Conservation (phyloP, 2,888 invertebrate species). For the Leucoptera coffeella region DNA sequence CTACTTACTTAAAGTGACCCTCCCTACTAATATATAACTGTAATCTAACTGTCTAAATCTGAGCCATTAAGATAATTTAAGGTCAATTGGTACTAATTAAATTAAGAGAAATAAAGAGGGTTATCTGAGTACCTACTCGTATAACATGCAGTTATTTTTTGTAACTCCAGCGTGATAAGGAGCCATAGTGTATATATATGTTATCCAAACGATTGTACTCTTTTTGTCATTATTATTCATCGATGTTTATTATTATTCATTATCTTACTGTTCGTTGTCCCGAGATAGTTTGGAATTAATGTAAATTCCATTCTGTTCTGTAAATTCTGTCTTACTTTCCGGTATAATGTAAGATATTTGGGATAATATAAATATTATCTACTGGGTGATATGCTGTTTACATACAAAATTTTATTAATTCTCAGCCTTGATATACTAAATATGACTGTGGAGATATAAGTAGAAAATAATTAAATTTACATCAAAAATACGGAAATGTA, state of each 20-base stretch:
- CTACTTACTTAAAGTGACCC: not conserved
- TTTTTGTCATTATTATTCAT: conserved; percentile 5
- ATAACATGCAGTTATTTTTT: conserved; percentile 31
- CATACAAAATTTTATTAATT: too few relatives aligned
- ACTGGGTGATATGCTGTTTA: too few relatives aligned
- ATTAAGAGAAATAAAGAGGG: conserved; percentile 8
- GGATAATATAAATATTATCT: too few relatives aligned
- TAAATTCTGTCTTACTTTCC: too few relatives aligned
- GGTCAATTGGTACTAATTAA: not conserved
- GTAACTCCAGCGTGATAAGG: conserved; percentile 32
- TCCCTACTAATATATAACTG: not conserved
- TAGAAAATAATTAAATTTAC: not conserved
- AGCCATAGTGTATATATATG: conserved; percentile 16
- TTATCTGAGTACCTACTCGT: conserved; percentile 29
- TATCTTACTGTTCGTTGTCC: not conserved
- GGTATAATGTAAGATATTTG: too few relatives aligned
- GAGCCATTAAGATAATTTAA: not conserved
- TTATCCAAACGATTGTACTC: conserved; percentile 13
- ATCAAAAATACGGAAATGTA: not conserved
- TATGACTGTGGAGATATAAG: too few relatives aligned
- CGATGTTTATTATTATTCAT: not conserved
- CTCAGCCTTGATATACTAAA: too few relatives aligned
- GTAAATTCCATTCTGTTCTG: not conserved
- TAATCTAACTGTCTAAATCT: too few relatives aligned
- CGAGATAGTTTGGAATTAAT: not conserved